phyloP scores from a whole-genome alignment of 2,888 invertebrate genomes.

The Macrophya alboannulata region DNA sequence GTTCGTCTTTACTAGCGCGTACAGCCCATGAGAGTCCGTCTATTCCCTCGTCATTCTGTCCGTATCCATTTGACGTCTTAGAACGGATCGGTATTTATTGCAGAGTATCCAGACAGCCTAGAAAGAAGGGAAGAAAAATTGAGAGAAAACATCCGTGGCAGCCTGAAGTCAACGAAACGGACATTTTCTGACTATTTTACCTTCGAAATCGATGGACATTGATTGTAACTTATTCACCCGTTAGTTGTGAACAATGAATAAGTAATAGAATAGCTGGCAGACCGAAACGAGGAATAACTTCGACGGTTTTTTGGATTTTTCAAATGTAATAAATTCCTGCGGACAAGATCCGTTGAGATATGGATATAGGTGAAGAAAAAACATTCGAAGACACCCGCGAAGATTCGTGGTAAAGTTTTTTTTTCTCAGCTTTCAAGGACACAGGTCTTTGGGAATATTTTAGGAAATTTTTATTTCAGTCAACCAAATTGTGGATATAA shows the following conservation, averaged over 20 bases:
- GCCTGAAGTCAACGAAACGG: background rate
- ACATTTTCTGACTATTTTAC: background rate
- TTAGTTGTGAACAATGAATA: background rate
- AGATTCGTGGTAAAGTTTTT: conserved; percentile 27
- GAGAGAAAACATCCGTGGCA: background rate
- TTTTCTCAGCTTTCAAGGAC: background rate
- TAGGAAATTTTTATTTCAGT: conserved; percentile 12
- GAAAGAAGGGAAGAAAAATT: background rate
- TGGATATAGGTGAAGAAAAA: conserved; percentile 15
- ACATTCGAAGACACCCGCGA: background rate
- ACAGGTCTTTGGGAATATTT: background rate
- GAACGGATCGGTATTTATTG: background rate
- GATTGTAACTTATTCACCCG: background rate
- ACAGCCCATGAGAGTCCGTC: background rate
- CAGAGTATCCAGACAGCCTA: background rate
- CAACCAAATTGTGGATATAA: background rate
- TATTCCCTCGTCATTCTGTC: background rate
- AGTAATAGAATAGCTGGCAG: background rate
- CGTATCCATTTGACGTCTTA: background rate
- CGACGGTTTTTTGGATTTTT: background rate
- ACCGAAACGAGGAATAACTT: conserved; percentile 4
- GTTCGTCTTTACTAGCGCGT: background rate
- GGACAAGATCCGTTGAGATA: background rate
- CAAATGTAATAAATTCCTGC: background rate
- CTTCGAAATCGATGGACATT: background rate